Base-by-base conservation (phyloP, 2,113 vertebrate species). In the Eudyptes chrysolophus region DNA sequence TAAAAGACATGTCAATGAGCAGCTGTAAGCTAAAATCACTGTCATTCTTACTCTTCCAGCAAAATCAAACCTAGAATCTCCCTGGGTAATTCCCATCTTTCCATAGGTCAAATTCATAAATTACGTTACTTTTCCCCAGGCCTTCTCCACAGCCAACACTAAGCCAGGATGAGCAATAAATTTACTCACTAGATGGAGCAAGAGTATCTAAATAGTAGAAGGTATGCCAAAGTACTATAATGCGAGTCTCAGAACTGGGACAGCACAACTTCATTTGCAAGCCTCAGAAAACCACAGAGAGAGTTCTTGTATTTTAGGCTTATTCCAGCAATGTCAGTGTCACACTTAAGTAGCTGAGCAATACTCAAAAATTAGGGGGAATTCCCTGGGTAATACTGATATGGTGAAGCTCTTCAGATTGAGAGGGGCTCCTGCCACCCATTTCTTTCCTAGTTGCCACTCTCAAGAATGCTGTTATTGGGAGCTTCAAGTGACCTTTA, bases 121-220 rank as follows among this genome's bases (percentile, higher is more conserved):
- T 91, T 27, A 88, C 15, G 9, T 38, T 76, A 22, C 18, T 93
- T 94, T 89, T 79, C 84, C 65, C 76, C 61, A 72, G 69, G 76
- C n/a, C 5, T 40, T 49, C 42, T 81, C 36, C 62, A 57, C 48
- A 69, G 64, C 26, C 79, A 74, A 83, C 54, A 82, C 12, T 32
- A 64, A 95, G 60, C 18, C 60, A 36, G 68, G 57, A 86, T 69
- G 29, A 92, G 66, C 80, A 89, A 74, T 76, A 92, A 82, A 89
- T 96, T 93, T 46, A 69, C 86, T 86, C 76, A 90, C 54, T 82
- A 94, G 92, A 49, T 90, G 82, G 89, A 94, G 77, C 48, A 88
- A 92, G 61, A 86, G 60, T 57, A 60, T 84, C 57, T 78, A 68
- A 61, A 61, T 3, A 58, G 72, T 0, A 54, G 27, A 72, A 74